A percentile compares a stretch with the other conserved stretches of the same genome.
phyloP scores from a whole-genome alignment of 1,140 invertebrate genomes.

The Oreohelix idahoensis region DNA sequence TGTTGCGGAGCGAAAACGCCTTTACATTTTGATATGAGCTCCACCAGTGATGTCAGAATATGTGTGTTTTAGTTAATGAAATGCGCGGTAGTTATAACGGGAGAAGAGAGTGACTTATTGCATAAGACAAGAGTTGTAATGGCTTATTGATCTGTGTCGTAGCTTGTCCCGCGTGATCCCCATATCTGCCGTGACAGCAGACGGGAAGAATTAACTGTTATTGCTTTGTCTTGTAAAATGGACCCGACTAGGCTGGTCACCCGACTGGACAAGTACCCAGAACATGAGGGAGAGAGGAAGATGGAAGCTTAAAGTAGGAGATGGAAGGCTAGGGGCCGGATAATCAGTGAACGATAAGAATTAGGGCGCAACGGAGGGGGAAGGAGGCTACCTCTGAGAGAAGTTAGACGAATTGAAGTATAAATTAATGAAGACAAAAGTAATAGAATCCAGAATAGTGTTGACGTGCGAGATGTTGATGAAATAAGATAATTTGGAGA shows the following conservation, averaged over 20 bases:
- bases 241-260: slow-evolving; percentile 3
- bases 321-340: not conserved
- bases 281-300: not conserved
- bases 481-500: too few species aligned
- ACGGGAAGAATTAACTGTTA: slow-evolving; percentile 33
- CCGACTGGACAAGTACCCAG: too few species aligned
- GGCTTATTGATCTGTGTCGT: slow-evolving; percentile 27
- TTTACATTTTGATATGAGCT: too few species aligned
- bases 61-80: not conserved
- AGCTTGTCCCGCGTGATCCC: not conserved
- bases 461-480: not conserved
- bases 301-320: not conserved
- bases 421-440: not conserved
- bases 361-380: too few species aligned
- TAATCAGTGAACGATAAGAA: too few species aligned
- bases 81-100: not conserved
- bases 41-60: not conserved
- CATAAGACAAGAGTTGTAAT: slow-evolving; percentile 39
- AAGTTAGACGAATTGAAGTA: not conserved
- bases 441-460: not conserved
- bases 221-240: slow-evolving; percentile 30
- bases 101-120: slow-evolving; percentile 23
- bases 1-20: too few species aligned
- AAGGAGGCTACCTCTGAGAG: not conserved
- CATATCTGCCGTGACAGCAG: slow-evolving; percentile 27